Evolutionary conservation across 2,888 invertebrate genomes (phyloP).

Genomic region (Julus scandinavius): DNA sequence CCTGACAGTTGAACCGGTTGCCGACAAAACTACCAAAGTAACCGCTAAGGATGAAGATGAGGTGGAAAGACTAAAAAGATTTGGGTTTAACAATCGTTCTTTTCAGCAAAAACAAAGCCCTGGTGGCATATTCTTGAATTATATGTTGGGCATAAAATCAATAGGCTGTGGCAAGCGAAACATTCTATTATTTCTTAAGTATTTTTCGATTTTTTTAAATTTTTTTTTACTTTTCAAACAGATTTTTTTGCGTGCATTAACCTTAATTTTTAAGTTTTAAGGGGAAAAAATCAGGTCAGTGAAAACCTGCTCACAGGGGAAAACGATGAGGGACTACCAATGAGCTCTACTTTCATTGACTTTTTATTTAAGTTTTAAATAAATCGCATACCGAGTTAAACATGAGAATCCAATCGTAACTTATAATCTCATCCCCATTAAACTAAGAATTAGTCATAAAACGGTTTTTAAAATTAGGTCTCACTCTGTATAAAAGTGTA

Average conservation of each 20-base stretch:
- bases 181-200: constrained; percentile 40
- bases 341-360: constrained; percentile 34
- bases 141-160: neutral
- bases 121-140: neutral
- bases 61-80: neutral
- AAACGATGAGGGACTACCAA: constrained; percentile 40
- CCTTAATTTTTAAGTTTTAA: constrained; percentile 48
- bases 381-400: neutral
- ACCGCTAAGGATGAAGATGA: neutral
- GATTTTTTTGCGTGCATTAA: constrained; percentile 50
- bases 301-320: constrained; percentile 47
- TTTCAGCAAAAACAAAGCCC: neutral
- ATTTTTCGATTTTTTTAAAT: neutral
- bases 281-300: constrained; percentile 51
- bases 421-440: neutral
- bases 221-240: constrained; percentile 2
- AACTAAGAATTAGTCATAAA: neutral
- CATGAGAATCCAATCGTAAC: neutral
- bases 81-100: neutral
- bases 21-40: neutral
- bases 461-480: neutral
- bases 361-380: neutral
- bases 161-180: neutral
- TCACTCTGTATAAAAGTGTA: neutral
- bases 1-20: constrained; percentile 43